A percentile compares a stretch with the other conserved stretches of the same genome.
These are phyloP conservation scores for Tiliqua scincoides DNA, from an alignment of 2,113 vertebrate genomes.

Conservation along the genomic window DNA sequence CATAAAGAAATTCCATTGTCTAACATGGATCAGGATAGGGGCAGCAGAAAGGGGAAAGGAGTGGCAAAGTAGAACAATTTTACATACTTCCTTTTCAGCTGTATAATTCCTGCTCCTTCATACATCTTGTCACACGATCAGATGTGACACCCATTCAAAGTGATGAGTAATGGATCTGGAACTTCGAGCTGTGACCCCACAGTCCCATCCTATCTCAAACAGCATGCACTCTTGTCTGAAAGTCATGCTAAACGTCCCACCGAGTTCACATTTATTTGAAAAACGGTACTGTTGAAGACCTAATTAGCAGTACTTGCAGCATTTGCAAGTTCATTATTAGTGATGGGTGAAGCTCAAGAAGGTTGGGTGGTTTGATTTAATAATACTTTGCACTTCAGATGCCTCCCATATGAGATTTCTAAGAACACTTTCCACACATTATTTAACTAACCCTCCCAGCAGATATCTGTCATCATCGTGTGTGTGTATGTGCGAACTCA, in stretches of 20 bases:
- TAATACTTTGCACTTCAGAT: accelerated
- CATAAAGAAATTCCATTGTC: slow-evolving; percentile 84
- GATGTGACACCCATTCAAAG: slow-evolving; percentile 77
- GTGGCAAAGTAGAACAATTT: slow-evolving; percentile 76
- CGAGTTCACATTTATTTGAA: slow-evolving; percentile 24
- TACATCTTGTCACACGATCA: slow-evolving; percentile 77
- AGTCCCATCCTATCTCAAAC: slow-evolving; percentile 30
- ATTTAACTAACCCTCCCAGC: not conserved
- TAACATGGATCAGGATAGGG: slow-evolving; percentile 71
- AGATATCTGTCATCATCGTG: not conserved
- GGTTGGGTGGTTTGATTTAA: not conserved
- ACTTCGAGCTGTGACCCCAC: slow-evolving; percentile 36
- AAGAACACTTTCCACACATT: not conserved
- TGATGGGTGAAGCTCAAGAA: slow-evolving; percentile 15
- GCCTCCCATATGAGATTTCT: accelerated
- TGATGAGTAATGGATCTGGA: slow-evolving; percentile 70
- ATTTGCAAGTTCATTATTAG: slow-evolving; percentile 37
- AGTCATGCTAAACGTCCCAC: not conserved
- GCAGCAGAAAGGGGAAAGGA: slow-evolving; percentile 48
- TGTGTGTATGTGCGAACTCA: not conserved
- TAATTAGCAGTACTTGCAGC: slow-evolving; percentile 21
- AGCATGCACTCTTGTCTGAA: slow-evolving; percentile 39
- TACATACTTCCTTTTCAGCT: slow-evolving; percentile 70
- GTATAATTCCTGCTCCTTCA: slow-evolving; percentile 68
- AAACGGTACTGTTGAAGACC: not conserved